Conservation (phyloP, 2,113 vertebrate genomes). For the Apistogramma diplotaenia region DNA sequence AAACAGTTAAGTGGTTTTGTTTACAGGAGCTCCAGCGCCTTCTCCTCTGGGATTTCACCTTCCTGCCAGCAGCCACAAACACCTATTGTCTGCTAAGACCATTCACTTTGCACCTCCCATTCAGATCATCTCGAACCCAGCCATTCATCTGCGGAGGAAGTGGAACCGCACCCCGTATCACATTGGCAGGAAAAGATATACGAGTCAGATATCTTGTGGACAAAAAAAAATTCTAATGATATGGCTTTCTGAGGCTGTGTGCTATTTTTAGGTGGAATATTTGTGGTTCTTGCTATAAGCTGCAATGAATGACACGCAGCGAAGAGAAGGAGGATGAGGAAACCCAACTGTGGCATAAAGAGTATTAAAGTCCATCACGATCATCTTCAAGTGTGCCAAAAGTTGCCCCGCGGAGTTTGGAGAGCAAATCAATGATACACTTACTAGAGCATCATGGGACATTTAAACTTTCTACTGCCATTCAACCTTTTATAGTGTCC, state of each 20-base stretch:
- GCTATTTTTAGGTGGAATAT: slow-evolving; percentile 21
- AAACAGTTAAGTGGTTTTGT: not conserved
- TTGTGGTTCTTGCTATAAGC: not conserved
- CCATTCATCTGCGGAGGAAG: not conserved
- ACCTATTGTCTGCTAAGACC: slow-evolving; percentile 34
- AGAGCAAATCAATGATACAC: not conserved
- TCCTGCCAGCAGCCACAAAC: slow-evolving; percentile 34
- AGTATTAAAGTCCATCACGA: not conserved
- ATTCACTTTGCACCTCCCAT: slow-evolving; percentile 25
- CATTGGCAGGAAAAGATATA: slow-evolving; percentile 5
- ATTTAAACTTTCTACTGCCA: not conserved
- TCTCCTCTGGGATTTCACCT: not conserved
- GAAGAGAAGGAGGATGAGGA: not conserved
- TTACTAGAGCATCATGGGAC: not conserved
- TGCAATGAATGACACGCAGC: not conserved
- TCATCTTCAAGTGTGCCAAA: not conserved
- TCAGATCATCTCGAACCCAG: slow-evolving; percentile 3
- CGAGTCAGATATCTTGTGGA: not conserved
- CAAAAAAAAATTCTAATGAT: not conserved
- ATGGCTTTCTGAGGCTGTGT: not conserved
- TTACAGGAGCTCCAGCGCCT: not conserved
- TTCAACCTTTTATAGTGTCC: not conserved
- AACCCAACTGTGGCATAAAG: not conserved
- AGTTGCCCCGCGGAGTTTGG: too few relatives aligned
- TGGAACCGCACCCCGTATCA: slow-evolving; percentile 15